Evolutionary conservation across 2,113 vertebrate genomes (phyloP).

Genomic region (Psilopsiagon aymara): DNA sequence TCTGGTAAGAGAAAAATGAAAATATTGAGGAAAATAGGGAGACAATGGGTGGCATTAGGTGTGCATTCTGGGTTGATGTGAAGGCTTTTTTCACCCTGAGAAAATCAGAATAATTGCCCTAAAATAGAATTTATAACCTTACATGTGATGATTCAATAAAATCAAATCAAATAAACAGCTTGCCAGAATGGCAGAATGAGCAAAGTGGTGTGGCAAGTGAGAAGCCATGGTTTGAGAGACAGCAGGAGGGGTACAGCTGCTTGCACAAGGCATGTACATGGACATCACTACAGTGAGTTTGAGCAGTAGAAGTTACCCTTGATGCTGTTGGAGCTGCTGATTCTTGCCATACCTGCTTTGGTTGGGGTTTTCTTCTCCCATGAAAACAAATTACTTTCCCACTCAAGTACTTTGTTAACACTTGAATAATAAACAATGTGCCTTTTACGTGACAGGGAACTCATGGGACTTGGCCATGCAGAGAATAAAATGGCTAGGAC

Average conservation of each 20-base stretch:
- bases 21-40: not conserved
- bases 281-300: not conserved
- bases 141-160: not conserved
- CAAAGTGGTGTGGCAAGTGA: not conserved
- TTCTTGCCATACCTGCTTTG: not conserved
- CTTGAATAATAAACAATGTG: conserved; percentile 20
- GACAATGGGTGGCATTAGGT: not conserved
- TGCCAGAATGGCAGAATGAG: not conserved
- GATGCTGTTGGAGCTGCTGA: not conserved
- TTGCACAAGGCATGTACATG: rapidly evolving
- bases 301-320: not conserved
- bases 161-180: not conserved
- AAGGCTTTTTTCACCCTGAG: not conserved
- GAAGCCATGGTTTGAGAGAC: not conserved
- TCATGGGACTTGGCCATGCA: not conserved
- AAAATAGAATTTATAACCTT: not conserved
- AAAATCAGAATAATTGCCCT: not conserved
- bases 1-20: not conserved
- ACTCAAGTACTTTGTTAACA: conserved; percentile 27
- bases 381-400: not conserved
- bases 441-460: not conserved
- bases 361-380: rapidly evolving
- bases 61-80: not conserved
- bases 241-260: not conserved
- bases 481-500: not conserved